phyloP scores from a whole-genome alignment of 2,113 vertebrate species.

The Odocoileus hemionus region DNA sequence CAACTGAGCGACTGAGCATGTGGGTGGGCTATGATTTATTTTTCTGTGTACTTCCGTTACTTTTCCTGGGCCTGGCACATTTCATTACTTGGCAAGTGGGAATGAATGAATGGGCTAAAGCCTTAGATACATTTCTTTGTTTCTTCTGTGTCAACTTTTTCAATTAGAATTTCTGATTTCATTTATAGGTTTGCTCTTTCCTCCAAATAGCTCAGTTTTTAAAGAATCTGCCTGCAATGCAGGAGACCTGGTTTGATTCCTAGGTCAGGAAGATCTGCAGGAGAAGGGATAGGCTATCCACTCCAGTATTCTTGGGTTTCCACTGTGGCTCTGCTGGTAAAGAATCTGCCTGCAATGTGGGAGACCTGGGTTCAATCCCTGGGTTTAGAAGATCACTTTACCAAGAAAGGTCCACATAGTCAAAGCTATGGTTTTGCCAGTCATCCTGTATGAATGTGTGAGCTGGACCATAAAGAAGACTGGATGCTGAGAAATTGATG shows the following conservation, averaged over 20 bases:
- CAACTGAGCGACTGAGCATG: background rate
- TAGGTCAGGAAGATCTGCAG: background rate
- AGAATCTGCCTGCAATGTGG: background rate
- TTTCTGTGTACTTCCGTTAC: background rate
- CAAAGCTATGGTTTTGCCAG: background rate
- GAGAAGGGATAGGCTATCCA: background rate
- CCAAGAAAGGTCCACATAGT: background rate
- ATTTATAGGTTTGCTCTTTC: background rate
- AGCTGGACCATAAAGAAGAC: background rate
- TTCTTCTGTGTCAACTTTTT: background rate
- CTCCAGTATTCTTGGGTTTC: background rate
- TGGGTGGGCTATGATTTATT: background rate
- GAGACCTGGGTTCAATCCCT: background rate
- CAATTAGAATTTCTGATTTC: background rate
- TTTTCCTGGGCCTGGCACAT: background rate
- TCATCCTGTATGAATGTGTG: background rate
- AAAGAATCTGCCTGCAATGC: background rate
- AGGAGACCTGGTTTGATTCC: background rate
- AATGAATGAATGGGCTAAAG: background rate
- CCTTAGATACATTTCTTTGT: background rate
- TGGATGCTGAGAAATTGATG: background rate
- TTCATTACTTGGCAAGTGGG: background rate
- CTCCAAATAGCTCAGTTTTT: background rate
- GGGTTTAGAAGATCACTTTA: background rate
- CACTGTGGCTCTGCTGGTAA: background rate